phyloP scores from a whole-genome alignment of 2,888 invertebrate species.

The Steinernema hermaphroditum region DNA sequence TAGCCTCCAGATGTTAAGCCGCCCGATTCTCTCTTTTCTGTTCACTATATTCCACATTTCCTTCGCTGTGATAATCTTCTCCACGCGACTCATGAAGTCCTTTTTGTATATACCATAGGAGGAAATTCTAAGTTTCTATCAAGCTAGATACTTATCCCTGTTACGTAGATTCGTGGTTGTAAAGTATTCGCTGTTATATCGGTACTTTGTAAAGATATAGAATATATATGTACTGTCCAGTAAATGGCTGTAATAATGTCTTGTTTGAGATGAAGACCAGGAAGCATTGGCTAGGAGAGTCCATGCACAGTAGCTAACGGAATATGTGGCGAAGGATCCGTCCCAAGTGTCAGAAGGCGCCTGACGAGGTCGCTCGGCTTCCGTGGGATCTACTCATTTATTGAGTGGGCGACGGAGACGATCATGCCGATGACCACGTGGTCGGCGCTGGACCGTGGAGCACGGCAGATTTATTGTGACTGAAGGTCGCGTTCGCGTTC shows the following conservation, averaged over 20 bases:
- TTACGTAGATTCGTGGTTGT: constrained; percentile 24
- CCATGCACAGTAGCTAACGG: too few species aligned
- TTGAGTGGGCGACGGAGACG: too few species aligned
- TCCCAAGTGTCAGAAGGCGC: too few species aligned
- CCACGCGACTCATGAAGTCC: background rate
- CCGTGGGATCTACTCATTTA: too few species aligned
- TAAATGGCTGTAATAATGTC: constrained; percentile 14
- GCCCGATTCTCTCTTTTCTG: constrained; percentile 4
- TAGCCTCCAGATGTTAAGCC: background rate
- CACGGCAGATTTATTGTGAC: too few species aligned
- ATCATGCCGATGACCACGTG: too few species aligned
- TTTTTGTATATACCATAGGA: constrained; percentile 22
- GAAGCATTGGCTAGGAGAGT: too few species aligned
- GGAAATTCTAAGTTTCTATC: background rate
- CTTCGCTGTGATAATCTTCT: constrained; percentile 21
- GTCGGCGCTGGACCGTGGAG: too few species aligned
- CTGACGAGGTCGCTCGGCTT: too few species aligned
- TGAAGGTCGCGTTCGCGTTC: too few species aligned
- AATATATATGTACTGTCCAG: background rate
- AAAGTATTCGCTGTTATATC: constrained; percentile 15
- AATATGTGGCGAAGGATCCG: too few species aligned
- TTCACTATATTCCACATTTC: background rate
- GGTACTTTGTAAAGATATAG: constrained; percentile 20
- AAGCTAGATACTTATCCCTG: constrained; percentile 1
- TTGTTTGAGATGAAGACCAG: background rate